These are phyloP conservation scores for Procavia capensis DNA, from an alignment of 2,113 vertebrate species.

Conservation along the genomic window DNA sequence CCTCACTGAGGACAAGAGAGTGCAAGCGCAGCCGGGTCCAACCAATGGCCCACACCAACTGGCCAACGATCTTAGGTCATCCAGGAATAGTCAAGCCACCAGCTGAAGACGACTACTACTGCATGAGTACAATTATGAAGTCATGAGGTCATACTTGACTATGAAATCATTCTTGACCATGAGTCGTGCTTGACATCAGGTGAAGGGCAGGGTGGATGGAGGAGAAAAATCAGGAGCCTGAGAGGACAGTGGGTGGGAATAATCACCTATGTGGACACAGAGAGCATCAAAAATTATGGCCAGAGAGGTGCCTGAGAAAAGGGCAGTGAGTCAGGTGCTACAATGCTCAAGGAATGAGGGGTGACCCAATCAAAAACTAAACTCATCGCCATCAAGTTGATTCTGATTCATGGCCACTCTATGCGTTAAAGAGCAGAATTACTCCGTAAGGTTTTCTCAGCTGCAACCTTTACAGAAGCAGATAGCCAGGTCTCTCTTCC, in stretches of 20 bases:
- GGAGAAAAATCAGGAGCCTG: neutral
- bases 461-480: neutral
- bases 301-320: neutral
- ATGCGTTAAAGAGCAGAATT: neutral
- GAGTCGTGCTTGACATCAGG: neutral
- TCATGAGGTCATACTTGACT: neutral
- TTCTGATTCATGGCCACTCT: neutral
- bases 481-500: neutral
- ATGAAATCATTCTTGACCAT: accelerated
- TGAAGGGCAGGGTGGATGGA: neutral
- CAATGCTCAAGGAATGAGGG: neutral
- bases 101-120: neutral
- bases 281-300: neutral
- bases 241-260: neutral
- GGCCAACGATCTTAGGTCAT: neutral
- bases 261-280: neutral
- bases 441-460: neutral
- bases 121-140: neutral
- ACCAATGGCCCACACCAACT: neutral
- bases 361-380: neutral
- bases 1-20: neutral
- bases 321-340: neutral
- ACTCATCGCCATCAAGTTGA: neutral
- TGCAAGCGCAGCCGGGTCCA: accelerated
- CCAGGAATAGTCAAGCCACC: neutral